A percentile compares a stretch with the other conserved stretches of the same genome.
Evolutionary conservation across 2,113 vertebrate species (phyloP).

Genomic region (Girardinichthys multiradiatus): DNA sequence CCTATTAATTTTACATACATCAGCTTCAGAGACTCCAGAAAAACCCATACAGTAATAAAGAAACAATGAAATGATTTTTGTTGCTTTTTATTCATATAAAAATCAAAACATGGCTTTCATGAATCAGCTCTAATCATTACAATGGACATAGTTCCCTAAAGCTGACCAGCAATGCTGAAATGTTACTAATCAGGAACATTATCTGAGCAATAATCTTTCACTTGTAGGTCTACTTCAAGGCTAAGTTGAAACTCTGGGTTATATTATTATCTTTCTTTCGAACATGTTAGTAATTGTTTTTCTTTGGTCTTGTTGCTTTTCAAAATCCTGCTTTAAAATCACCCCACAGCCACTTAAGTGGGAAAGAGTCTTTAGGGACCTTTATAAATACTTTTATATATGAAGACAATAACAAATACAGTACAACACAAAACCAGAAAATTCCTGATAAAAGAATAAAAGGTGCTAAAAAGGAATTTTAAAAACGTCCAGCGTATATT

Average conservation of each 20-base stretch:
- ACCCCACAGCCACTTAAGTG: not conserved
- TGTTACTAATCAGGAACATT: not conserved
- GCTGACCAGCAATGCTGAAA: not conserved
- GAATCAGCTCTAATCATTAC: not conserved
- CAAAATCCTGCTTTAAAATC: not conserved
- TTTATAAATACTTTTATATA: not conserved
- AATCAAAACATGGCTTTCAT: no score
- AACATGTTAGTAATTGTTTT: not conserved
- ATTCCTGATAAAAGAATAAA: not conserved
- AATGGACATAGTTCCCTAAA: not conserved
- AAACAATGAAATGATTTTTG: not conserved
- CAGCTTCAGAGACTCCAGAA: not conserved
- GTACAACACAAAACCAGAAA: not conserved
- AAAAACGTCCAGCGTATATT: not conserved
- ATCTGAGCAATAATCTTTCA: no score
- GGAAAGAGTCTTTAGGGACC: not conserved
- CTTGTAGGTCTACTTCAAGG: not conserved
- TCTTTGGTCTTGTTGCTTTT: not conserved
- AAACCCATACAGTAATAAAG: not conserved
- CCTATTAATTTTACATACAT: no score
- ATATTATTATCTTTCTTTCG: not conserved
- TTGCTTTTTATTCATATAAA: not conserved
- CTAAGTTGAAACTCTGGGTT: not conserved
- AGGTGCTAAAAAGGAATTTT: not conserved
- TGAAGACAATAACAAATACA: not conserved